A percentile compares a stretch with the other conserved stretches of the same genome.
phyloP scores from a whole-genome alignment of 2,888 invertebrate genomes.

The Tiphia femorata region DNA sequence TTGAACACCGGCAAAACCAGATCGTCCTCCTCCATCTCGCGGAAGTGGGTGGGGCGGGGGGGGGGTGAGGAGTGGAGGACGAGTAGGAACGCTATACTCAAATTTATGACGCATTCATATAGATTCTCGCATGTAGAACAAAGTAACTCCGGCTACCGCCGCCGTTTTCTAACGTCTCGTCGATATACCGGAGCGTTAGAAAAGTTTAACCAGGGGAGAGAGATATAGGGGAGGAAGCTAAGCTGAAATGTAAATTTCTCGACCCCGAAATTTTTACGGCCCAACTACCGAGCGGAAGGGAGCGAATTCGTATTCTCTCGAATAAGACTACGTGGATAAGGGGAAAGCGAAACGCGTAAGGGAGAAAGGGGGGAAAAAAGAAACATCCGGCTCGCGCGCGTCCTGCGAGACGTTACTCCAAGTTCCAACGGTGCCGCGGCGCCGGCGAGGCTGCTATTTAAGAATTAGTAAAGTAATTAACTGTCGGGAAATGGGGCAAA shows the following conservation, averaged over 20 bases:
- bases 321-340: no score
- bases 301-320: not conserved
- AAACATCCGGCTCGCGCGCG: not conserved
- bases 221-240: no score
- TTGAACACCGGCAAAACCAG: slow-evolving; percentile 59
- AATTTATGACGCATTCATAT: slow-evolving; percentile 60
- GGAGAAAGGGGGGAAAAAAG: not conserved
- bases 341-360: no score
- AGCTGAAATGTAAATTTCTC: no score
- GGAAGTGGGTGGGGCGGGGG: slow-evolving; percentile 43
- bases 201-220: no score
- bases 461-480: slow-evolving; percentile 67
- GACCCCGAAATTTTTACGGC: no score
- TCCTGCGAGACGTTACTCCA: slow-evolving; percentile 60
- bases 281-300: no score
- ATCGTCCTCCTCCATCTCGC: slow-evolving; percentile 37
- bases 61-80: no score
- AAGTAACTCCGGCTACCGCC: slow-evolving; percentile 44
- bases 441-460: slow-evolving; percentile 56
- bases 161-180: slow-evolving; percentile 39
- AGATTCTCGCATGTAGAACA: slow-evolving; percentile 48
- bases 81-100: slow-evolving; percentile 57
- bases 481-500: slow-evolving; percentile 63
- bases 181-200: slow-evolving; percentile 32
- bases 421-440: slow-evolving; percentile 49